phyloP scores from a whole-genome alignment of 2,888 invertebrate species.

The Nemoura dubitans region DNA sequence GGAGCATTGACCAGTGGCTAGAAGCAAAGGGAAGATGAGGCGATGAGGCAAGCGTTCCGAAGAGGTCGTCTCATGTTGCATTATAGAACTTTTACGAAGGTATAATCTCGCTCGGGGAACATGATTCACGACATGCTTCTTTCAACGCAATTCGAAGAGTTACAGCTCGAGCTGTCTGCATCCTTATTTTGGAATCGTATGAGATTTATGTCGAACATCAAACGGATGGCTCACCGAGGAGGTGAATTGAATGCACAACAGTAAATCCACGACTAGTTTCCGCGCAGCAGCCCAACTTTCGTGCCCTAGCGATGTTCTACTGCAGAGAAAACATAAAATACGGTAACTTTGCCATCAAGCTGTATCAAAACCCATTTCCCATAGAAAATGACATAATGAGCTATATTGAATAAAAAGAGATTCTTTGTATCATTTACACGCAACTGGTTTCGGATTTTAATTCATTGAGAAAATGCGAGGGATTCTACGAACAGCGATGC shows the following conservation, averaged over 20 bases:
- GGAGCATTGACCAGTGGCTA: slow-evolving; percentile 35
- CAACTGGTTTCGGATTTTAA: background rate
- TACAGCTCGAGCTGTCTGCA: background rate
- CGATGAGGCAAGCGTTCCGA: background rate
- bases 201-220: slow-evolving; percentile 12
- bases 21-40: slow-evolving; percentile 49
- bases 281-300: background rate
- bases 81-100: background rate
- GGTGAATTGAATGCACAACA: background rate
- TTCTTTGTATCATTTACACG: background rate
- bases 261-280: background rate
- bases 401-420: background rate
- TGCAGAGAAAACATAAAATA: background rate
- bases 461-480: background rate
- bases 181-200: background rate
- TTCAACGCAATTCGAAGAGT: background rate
- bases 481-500: background rate
- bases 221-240: background rate
- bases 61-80: background rate
- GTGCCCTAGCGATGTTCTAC: background rate
- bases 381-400: slow-evolving; percentile 12
- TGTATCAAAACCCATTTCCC: background rate
- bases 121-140: background rate
- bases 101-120: background rate
- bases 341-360: background rate